Conservation (phyloP, 2,888 invertebrate genomes). For the Xestoiulus laeticollis region DNA sequence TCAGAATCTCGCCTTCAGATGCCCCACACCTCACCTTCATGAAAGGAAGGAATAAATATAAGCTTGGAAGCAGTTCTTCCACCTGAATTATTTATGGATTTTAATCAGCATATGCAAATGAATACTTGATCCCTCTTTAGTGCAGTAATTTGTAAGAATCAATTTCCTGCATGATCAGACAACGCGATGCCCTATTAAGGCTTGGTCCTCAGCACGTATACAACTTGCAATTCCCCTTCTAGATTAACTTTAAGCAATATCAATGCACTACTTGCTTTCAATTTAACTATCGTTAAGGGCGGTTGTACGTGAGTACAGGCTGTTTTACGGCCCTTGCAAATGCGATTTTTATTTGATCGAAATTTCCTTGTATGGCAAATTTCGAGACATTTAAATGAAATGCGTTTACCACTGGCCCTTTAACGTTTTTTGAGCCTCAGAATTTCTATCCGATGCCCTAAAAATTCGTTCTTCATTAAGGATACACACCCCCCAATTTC, state of each 20-base stretch:
- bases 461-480: not conserved
- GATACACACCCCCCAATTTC: too few relatives aligned
- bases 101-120: slow-evolving; percentile 7
- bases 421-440: not conserved
- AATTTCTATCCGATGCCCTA: not conserved
- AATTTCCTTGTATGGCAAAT: not conserved
- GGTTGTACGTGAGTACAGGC: not conserved
- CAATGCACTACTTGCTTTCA: not conserved
- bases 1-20: not conserved
- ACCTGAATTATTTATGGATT: not conserved
- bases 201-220: not conserved
- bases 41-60: not conserved
- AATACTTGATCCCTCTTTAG: not conserved
- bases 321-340: not conserved
- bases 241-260: not conserved
- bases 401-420: not conserved
- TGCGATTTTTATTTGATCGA: not conserved
- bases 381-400: not conserved
- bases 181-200: not conserved
- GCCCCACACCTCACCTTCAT: not conserved
- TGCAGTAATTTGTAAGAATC: not conserved
- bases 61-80: not conserved
- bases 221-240: not conserved
- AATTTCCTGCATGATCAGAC: not conserved
- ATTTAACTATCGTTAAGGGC: not conserved